Base-by-base conservation (phyloP, 2,888 invertebrate genomes). In the Colletes collaris region DNA sequence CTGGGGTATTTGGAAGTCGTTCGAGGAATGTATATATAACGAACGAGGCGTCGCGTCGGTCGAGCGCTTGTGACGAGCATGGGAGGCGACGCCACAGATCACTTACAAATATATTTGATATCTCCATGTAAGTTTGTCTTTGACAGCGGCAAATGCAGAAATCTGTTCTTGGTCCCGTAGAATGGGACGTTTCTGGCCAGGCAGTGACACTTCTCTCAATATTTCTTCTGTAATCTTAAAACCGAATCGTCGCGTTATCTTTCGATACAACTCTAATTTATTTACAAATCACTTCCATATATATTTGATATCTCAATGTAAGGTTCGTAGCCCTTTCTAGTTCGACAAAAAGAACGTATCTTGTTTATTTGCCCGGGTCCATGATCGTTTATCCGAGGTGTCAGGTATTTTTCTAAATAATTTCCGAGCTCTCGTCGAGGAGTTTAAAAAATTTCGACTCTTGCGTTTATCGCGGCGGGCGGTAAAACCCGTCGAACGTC, bases 401-500 rank as follows among this genome's bases (percentile, higher is more conserved):
- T 56, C 35, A 11, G 56, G 13, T 56, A 56, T 35, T 35, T 56
- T 56, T 13, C 56, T 46, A 46, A 46, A 46, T 46, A 46, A 46
- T 46, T 46, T 46, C 10, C 44, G 44, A 46, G 1, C 8, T 8
- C 10, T 40, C 50, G 13, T 55, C n/a, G n/a, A 2, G 11, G 19
- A 19, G 52, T 58, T 63, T 56, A 68, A 69, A 62, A 56, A 67
- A 56, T 59, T 37, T 55, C 50, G 40, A 62, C 58, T 7, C 8
- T 11, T 35, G 60, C 49, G 68, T 46, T 46, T 58, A 52, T 60
- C 68, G 49, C 16, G 37, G 7, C 49, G 11, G 50, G 55, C 44
- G 35, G 62, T 55, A 46, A 50, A 76, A 50, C 46, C 27, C 62
- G 56, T 37, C 66, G 53, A 55, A 76, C 60, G 74, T 27, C 74